Percentiles rank a stretch among this genome's conserved stretches.
phyloP scores from a whole-genome alignment of 2,113 vertebrate species.

The Otolemur garnettii region DNA sequence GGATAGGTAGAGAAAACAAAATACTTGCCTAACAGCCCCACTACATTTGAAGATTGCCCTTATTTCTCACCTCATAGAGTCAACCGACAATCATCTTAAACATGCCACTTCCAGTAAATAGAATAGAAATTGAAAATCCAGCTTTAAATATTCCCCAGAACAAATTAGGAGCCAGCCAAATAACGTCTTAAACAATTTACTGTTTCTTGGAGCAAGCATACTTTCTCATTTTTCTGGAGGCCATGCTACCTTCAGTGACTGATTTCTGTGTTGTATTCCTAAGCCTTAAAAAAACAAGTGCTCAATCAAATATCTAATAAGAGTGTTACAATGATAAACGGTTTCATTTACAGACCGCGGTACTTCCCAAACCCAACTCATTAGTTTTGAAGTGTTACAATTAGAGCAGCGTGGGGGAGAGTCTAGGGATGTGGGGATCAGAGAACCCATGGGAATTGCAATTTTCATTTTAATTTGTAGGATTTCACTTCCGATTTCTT shows the following conservation, averaged over 20 bases:
- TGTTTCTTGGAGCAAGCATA: neutral
- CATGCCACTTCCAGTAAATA: neutral
- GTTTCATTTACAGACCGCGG: conserved; percentile 47
- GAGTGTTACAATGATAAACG: conserved; percentile 53
- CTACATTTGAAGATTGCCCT: neutral
- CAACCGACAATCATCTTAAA: neutral
- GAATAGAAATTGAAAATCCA: neutral
- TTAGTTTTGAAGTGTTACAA: conserved; percentile 64
- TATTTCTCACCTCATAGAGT: neutral
- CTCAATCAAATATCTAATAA: conserved; percentile 67
- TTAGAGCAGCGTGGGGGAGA: conserved; percentile 1
- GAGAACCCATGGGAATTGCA: neutral
- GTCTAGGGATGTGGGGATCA: neutral
- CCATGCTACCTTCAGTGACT: neutral
- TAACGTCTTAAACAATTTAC: neutral
- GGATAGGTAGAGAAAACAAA: neutral
- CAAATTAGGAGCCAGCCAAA: neutral
- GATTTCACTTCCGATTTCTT: conserved; percentile 71
- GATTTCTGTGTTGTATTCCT: conserved; percentile 55
- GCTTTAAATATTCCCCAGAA: conserved; percentile 2
- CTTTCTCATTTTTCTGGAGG: conserved; percentile 8
- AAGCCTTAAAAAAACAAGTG: conserved; percentile 68
- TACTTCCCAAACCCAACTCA: conserved; percentile 24
- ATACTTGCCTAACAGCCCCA: neutral
- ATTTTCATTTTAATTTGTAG: conserved; percentile 77